Evolutionary conservation across 53 echinoderm and acorn worm species (phyloP), one percentile per base, ranked within the genome.

Genomic region (Echinometra lucunter): DNA sequence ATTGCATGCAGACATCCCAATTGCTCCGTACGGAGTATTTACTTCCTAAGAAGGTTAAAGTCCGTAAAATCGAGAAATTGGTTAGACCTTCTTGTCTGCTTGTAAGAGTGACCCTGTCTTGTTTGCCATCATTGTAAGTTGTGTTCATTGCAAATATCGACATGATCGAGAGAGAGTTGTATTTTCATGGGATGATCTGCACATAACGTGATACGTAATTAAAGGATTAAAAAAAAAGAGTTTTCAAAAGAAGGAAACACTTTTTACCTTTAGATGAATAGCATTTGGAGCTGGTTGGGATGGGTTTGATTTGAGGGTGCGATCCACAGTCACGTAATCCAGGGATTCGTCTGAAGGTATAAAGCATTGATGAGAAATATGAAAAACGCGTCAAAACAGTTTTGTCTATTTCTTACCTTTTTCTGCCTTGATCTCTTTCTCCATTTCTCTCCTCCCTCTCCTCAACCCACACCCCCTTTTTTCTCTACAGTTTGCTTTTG

Each of bases 281-380:
- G 85, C 47, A 47, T n/a, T 47, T 13, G 15, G 49, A 30, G n/a
- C 13, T n/a, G 1, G 27, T 30, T n/a, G 49, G 3, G 85, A 85
- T 23, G 30, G 85, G 6, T 28, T 8, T 12, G 85, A 13, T 28
- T 45, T 13, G 16, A 12, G 30, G 0, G 1, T 49, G 5, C 5
- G 8, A 12, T 85, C 85, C n/a, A 13, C 30, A 0, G 27, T n/a
- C n/a, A 49, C 49, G 30, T 35, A 2, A 0, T 35, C 2, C 53
- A 85, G 30, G 3, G 85, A 85, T 85, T 85, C 85, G n/a, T 85
- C 85, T 85, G 85, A 8, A 45, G n/a, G 17, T 21, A 63, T 19
- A 18, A 0, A 18, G 21, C 23, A 63, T 63, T 23, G 23, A 63
- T 63, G 19, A 63, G 1, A 12, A 18, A 21, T 63, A 4, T 16